Evolutionary conservation across 2,113 vertebrate genomes (phyloP), one percentile per base, ranked within the genome.

Genomic region (Chaetura pelagica): DNA sequence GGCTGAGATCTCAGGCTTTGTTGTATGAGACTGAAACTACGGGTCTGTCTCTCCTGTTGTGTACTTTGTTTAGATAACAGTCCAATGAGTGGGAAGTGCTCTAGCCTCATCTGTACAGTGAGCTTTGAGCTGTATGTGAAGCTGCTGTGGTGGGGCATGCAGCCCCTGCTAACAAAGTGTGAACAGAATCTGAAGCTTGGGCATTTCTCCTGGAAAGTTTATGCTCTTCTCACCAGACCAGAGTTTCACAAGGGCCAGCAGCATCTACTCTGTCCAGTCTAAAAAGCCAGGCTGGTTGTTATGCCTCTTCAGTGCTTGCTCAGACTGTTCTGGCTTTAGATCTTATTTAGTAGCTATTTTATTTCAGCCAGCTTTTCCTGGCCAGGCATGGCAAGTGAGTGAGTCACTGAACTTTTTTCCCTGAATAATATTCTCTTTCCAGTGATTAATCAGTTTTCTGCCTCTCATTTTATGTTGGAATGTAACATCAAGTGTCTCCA

Each of bases 391-490:
- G 48, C 40, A 78, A 88, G 24, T 61, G 76, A 82, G 24, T 66
- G 69, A 92, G 72, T 58, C 89, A 87, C 35, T n/a, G 35, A 84
- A 55, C 21, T 73, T 4, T 35, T 87, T 57, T 12, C 0, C 34
- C 35, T 52, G 44, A 73, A 29, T 84, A 81, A 59, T 58, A 72
- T 55, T 82, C 24, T 54, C 38, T 77, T 92, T 86, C 27, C 51
- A 86, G 46, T 68, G 79, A 90, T 93, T 89, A 80, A 95, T 94
- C 71, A 94, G 61, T 82, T 91, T 46, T 89, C 26, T 84, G 29
- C 35, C 34, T 87, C 63, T 87, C 13, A 4, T 77, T 93, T 73
- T 80, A 59, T 35, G 6, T 27, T 89, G 58, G 40, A 76, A 72
- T 57, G 13, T 77, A 55, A 79, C 62, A 77, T 89, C 48, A 77